These are phyloP conservation scores for Eupeodes luniger DNA, from an alignment of 2,888 invertebrate species.

Conservation along the genomic window DNA sequence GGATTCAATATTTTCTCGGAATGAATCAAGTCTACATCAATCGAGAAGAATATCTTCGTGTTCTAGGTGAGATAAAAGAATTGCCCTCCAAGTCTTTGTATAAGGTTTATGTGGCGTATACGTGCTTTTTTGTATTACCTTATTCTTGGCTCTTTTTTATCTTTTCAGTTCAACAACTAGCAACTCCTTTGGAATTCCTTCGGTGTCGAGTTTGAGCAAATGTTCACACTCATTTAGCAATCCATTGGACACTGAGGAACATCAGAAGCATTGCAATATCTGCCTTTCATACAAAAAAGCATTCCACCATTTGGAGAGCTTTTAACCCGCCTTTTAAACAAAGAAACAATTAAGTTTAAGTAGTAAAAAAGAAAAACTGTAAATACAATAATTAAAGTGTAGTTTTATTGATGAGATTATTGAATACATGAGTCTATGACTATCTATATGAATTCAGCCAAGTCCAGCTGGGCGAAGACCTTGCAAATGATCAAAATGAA, in stretches of 20 bases:
- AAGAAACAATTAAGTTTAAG: conserved; percentile 1
- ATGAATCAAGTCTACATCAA: conserved; percentile 44
- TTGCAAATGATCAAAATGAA: conserved; percentile 82
- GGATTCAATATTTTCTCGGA: conserved; percentile 58
- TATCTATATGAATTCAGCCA: conserved; percentile 81
- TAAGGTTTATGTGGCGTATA: neutral
- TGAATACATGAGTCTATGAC: conserved; percentile 35
- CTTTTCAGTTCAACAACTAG: conserved; percentile 77
- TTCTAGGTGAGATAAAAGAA: conserved; percentile 74
- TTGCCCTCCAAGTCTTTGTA: too few relatives aligned
- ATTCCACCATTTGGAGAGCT: conserved; percentile 72
- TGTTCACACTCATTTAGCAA: conserved; percentile 61
- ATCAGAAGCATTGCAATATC: conserved; percentile 79
- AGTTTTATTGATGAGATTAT: conserved; percentile 31
- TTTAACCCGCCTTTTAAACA: neutral
- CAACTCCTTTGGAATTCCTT: conserved; percentile 72
- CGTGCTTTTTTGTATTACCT: neutral
- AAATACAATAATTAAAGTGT: conserved; percentile 46
- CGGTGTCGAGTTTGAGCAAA: conserved; percentile 36
- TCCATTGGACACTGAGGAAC: conserved; percentile 75
- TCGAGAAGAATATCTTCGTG: conserved; percentile 78
- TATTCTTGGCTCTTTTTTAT: neutral
- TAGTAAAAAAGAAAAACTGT: conserved; percentile 39
- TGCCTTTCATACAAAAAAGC: conserved; percentile 79
- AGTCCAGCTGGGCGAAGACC: conserved; percentile 82